phyloP scores from a whole-genome alignment of 2,888 invertebrate genomes.

The Deroplatys truncata region DNA sequence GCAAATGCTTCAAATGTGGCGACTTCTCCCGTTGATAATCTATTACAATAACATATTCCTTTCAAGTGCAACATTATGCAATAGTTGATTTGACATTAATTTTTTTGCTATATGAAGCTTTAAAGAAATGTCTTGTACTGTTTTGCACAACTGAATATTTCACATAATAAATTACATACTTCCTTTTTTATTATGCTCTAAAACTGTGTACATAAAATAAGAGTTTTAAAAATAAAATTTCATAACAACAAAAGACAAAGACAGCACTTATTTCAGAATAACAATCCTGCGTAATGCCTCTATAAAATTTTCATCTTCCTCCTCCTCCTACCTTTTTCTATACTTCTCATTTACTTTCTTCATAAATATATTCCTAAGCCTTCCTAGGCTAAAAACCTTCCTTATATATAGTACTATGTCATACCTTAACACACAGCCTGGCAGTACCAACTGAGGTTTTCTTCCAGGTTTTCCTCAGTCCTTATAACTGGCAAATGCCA shows the following conservation, averaged over 20 bases:
- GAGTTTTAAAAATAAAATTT: background rate
- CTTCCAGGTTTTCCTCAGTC: too few species aligned
- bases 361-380: too few species aligned
- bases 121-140: background rate
- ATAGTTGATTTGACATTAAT: background rate
- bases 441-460: too few species aligned
- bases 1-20: constrained; percentile 87
- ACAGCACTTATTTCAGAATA: background rate
- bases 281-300: too few species aligned
- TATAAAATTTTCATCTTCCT: too few species aligned
- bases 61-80: background rate
- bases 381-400: too few species aligned
- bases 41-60: background rate
- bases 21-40: constrained; percentile 66
- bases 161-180: background rate
- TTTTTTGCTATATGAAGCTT: background rate
- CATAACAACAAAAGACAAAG: background rate
- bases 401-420: too few species aligned
- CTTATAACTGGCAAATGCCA: too few species aligned
- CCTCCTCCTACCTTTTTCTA: too few species aligned
- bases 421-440: too few species aligned
- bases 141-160: background rate
- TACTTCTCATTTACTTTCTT: too few species aligned
- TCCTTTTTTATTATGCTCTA: background rate
- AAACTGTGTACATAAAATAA: background rate